phyloP scores from a whole-genome alignment of 1,140 invertebrate species.

The Colletes gigas region DNA sequence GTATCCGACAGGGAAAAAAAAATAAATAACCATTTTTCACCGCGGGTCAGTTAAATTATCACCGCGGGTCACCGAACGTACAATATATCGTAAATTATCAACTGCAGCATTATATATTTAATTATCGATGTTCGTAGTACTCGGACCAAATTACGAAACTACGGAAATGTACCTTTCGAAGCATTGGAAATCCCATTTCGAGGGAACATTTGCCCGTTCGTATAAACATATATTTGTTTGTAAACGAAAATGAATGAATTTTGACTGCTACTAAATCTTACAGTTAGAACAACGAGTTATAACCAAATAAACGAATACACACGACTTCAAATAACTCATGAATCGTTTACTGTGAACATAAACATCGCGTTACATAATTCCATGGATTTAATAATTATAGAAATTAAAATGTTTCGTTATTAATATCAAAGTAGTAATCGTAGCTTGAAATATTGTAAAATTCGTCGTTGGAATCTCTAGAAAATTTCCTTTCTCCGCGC shows the following conservation, averaged over 20 bases:
- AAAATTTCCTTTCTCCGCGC: neutral
- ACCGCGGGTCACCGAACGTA: neutral
- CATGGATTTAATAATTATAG: no score
- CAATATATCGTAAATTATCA: neutral
- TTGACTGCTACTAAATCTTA: no score
- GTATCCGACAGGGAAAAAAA: neutral
- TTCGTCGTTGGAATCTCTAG: neutral
- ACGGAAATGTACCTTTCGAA: neutral
- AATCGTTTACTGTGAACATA: no score
- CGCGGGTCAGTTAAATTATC: slow-evolving; percentile 14
- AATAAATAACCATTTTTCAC: slow-evolving; percentile 1
- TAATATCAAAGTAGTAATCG: no score
- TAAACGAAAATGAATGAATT: no score
- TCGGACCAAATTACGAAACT: neutral
- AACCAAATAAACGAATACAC: no score
- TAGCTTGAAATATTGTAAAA: no score
- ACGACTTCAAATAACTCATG: no score
- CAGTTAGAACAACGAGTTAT: no score
- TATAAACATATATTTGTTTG: no score
- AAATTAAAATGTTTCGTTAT: no score
- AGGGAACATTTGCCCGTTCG: neutral
- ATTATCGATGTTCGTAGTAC: neutral
- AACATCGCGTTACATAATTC: no score
- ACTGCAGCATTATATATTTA: neutral
- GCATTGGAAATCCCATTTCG: neutral